Conservation (phyloP, 1,140 invertebrate genomes). For the Calephelis virginiensis region DNA sequence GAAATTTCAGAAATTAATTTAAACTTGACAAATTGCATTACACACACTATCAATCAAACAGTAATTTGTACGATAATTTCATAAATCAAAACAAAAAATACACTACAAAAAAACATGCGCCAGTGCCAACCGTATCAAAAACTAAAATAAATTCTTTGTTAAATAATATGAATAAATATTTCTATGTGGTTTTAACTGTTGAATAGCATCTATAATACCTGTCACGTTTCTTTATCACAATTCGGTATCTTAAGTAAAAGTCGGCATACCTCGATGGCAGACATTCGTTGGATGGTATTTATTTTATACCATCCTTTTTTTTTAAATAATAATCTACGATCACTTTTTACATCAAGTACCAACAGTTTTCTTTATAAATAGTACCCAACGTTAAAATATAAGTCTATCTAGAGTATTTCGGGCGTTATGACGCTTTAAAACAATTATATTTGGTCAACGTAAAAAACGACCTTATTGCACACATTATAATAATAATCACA, state of each 20-base stretch:
- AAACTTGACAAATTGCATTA: constrained; percentile 3
- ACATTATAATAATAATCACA: too few relatives aligned
- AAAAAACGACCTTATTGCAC: too few relatives aligned
- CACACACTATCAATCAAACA: not conserved
- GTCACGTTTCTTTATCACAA: constrained; percentile 3
- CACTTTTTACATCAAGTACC: too few relatives aligned
- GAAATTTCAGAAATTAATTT: not conserved
- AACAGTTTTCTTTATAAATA: too few relatives aligned
- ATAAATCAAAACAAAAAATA: not conserved
- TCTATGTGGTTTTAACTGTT: not conserved
- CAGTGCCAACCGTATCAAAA: not conserved
- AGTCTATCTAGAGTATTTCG: too few relatives aligned
- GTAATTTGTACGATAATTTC: constrained; percentile 13
- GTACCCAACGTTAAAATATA: too few relatives aligned
- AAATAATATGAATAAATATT: not conserved
- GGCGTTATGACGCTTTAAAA: too few relatives aligned
- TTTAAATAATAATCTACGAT: too few relatives aligned
- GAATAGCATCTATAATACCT: constrained; percentile 8
- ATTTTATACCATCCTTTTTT: too few relatives aligned
- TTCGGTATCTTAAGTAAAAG: constrained; percentile 6
- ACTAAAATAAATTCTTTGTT: not conserved
- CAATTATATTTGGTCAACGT: too few relatives aligned
- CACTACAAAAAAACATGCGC: constrained; percentile 3
- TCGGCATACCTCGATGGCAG: not conserved
- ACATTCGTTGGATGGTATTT: not conserved